A percentile compares a stretch with the other conserved stretches of the same genome.
Conservation (phyloP, 1,140 invertebrate genomes). For the Triops longicaudatus region DNA sequence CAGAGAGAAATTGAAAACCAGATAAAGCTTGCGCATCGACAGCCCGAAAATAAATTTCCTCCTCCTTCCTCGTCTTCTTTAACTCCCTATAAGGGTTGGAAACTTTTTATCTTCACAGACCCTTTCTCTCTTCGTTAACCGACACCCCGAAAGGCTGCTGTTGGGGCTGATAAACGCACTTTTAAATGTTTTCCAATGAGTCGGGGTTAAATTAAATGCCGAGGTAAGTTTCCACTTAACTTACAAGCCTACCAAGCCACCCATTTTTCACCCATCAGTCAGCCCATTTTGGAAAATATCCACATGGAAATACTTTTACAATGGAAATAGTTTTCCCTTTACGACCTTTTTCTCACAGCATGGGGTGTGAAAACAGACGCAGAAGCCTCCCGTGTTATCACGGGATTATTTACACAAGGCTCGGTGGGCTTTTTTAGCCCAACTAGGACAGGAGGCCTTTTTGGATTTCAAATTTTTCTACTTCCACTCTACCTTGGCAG, state of each 20-base stretch:
- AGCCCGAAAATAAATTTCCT: neutral
- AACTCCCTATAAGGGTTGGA: neutral
- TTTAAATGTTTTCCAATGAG: conserved; percentile 8
- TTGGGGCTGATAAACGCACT: neutral
- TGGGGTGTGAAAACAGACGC: neutral
- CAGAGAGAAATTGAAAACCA: neutral
- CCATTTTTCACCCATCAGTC: neutral
- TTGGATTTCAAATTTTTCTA: neutral
- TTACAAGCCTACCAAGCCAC: neutral
- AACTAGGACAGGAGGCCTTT: neutral
- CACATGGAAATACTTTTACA: neutral
- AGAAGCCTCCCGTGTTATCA: neutral
- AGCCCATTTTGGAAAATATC: neutral
- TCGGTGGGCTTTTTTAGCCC: neutral
- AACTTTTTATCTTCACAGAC: neutral
- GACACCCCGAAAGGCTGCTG: neutral
- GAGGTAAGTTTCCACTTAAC: neutral
- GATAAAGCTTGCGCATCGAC: conserved; percentile 3
- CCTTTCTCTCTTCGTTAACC: neutral
- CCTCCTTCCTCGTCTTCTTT: neutral
- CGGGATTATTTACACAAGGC: neutral
- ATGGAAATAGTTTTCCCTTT: neutral
- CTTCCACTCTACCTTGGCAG: neutral
- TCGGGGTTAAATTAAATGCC: neutral
- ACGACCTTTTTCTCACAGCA: neutral